Percentiles rank a stretch among this genome's conserved stretches.
Evolutionary conservation across 2,888 invertebrate genomes (phyloP).

Genomic region (Choristoneura rosaceana): DNA sequence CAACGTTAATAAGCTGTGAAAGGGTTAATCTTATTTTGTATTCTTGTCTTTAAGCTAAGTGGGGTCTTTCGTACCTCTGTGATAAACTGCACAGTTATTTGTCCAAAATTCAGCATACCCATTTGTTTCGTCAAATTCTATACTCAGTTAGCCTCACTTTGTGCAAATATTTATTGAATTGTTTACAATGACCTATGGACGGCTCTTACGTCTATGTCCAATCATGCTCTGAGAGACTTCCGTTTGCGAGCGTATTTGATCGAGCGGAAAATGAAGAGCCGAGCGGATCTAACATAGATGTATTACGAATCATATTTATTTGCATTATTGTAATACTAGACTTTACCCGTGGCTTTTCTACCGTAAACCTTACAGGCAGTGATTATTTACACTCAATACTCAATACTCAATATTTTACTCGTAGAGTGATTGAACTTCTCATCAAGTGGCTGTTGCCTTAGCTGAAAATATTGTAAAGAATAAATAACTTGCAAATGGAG

Average conservation of each 20-base stretch:
- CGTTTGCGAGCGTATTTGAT: constrained; percentile 38
- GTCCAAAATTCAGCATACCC: constrained; percentile 15
- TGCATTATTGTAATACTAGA: not conserved
- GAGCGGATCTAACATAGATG: constrained; percentile 1
- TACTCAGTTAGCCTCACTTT: constrained; percentile 21
- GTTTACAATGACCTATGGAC: constrained; percentile 36
- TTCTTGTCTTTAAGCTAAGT: constrained; percentile 9
- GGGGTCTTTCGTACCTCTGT: not conserved
- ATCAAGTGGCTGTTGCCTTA: too few species aligned
- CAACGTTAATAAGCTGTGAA: constrained; percentile 26
- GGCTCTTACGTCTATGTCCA: constrained; percentile 19
- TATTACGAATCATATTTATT: not conserved
- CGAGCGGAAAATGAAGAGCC: constrained; percentile 22
- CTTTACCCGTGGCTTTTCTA: too few species aligned
- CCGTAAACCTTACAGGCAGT: too few species aligned
- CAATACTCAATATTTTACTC: too few species aligned
- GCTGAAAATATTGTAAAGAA: too few species aligned
- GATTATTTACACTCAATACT: too few species aligned
- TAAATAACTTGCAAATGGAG: too few species aligned
- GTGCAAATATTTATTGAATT: constrained; percentile 28
- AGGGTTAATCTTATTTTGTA: constrained; percentile 17
- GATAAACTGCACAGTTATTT: not conserved
- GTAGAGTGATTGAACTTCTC: too few species aligned
- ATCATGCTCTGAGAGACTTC: constrained; percentile 36
- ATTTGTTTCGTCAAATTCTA: constrained; percentile 7